Conservation (phyloP, 2,113 vertebrate genomes). For the Aptenodytes forsteri region DNA sequence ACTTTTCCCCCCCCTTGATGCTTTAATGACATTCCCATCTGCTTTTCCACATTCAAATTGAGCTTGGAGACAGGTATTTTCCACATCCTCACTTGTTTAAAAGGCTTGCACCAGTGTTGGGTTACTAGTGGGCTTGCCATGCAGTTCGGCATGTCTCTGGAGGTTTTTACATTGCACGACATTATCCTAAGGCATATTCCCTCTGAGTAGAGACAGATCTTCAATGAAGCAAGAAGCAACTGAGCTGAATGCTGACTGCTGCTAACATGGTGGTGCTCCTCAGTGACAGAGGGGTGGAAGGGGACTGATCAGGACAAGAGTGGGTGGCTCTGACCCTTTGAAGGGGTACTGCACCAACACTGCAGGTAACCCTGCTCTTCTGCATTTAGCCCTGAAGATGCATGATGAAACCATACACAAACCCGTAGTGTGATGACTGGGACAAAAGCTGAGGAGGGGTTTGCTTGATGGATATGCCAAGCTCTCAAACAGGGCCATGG, state of each 20-base stretch:
- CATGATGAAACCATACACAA: neutral
- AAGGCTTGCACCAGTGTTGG: neutral
- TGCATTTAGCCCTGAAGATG: neutral
- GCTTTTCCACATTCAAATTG: neutral
- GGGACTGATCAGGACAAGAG: neutral
- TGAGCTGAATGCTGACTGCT: neutral
- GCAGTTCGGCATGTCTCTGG: fast-evolving
- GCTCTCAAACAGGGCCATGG: neutral
- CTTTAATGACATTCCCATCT: neutral
- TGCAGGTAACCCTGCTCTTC: fast-evolving
- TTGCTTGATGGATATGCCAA: neutral
- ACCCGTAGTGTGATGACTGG: fast-evolving
- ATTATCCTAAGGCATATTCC: neutral
- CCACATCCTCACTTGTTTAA: neutral
- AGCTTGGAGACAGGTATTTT: neutral
- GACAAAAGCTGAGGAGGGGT: neutral
- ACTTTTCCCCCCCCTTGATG: too few relatives aligned
- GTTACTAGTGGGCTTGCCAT: neutral
- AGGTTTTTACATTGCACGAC: neutral
- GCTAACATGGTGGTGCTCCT: neutral
- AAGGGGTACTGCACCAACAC: neutral
- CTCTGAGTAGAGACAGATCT: neutral
- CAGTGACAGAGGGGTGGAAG: neutral
- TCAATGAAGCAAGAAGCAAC: neutral
- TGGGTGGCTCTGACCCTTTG: neutral